Conservation (phyloP, 2,888 invertebrate genomes). For the Lasioglossum lativentre region DNA sequence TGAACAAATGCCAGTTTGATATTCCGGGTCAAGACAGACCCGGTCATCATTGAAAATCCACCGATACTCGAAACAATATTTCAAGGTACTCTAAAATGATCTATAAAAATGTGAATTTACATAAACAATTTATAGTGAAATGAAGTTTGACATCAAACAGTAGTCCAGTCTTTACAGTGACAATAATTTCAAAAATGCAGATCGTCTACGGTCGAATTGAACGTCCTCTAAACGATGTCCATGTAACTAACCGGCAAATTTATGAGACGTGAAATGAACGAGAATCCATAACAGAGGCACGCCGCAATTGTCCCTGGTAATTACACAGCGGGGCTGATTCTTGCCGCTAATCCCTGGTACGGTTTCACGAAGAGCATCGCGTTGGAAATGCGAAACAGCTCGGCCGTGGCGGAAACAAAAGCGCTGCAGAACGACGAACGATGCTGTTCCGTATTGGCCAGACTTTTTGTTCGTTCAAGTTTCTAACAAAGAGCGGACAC, state of each 20-base stretch:
- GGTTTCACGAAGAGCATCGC: conserved; percentile 15
- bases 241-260: background rate
- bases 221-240: background rate
- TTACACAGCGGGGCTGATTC: conserved; percentile 21
- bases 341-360: conserved; percentile 27
- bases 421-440: conserved; percentile 11
- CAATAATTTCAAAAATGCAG: background rate
- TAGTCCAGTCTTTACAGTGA: too few species aligned
- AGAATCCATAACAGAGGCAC: conserved; percentile 3
- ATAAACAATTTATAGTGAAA: background rate
- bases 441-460: background rate
- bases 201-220: background rate
- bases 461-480: conserved; percentile 26
- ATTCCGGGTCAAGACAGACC: too few species aligned
- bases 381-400: conserved; percentile 25
- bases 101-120: background rate
- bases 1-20: too few species aligned
- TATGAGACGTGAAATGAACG: conserved; percentile 16
- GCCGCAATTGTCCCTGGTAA: conserved; percentile 33
- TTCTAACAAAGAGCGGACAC: conserved; percentile 18
- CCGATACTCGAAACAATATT: background rate
- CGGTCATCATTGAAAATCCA: too few species aligned
- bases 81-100: background rate
- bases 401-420: conserved; percentile 31
- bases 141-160: background rate